Evolutionary conservation across 2,797 vertebrate species (phyloP).

Genomic region (Onychomys torridus): DNA sequence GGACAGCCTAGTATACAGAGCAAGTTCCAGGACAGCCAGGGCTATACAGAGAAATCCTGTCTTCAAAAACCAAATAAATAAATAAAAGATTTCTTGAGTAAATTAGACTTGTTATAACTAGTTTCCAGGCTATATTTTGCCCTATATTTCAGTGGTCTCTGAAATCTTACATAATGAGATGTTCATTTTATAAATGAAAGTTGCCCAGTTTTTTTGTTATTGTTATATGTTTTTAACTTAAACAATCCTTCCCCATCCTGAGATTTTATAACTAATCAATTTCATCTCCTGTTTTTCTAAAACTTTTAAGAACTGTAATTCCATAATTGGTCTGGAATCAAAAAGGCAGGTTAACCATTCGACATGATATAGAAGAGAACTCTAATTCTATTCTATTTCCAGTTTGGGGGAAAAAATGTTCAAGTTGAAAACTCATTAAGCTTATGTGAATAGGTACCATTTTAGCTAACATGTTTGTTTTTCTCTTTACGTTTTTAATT

Average conservation of each 20-base stretch:
- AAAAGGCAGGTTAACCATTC: background rate
- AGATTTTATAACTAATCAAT: constrained; percentile 38
- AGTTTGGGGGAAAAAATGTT: constrained; percentile 47
- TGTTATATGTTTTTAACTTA: background rate
- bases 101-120: background rate
- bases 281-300: constrained; percentile 48
- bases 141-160: constrained; percentile 39
- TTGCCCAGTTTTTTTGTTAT: constrained; percentile 19
- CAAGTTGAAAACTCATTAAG: constrained; percentile 60
- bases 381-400: constrained; percentile 52
- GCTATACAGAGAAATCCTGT: background rate
- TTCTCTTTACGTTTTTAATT: constrained; percentile 70
- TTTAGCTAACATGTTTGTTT: constrained; percentile 61
- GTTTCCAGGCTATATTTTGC: background rate
- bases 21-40: background rate
- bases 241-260: background rate
- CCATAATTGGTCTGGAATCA: background rate
- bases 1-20: background rate
- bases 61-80: background rate
- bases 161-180: constrained; percentile 30
- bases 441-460: constrained; percentile 34
- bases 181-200: constrained; percentile 36
- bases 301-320: background rate
- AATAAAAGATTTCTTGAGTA: background rate
- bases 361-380: background rate